Evolutionary conservation across 1,140 invertebrate species (phyloP).

Genomic region (Diachasmimorpha longicaudata): DNA sequence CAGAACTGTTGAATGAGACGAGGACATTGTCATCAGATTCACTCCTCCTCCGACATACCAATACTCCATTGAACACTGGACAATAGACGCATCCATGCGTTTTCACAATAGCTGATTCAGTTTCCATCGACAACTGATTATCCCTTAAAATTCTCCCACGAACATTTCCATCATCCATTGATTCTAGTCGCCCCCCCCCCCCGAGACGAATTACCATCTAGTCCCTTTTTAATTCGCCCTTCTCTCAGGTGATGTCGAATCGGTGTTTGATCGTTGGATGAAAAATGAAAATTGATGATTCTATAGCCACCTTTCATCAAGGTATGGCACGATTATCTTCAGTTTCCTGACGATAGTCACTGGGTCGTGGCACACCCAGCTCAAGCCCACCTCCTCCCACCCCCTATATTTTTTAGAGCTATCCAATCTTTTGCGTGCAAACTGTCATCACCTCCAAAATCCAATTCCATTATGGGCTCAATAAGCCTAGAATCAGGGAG

Average conservation of each 20-base stretch:
- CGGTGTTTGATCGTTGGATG: no score
- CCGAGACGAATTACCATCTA: no score
- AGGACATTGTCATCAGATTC: slow-evolving; percentile 9
- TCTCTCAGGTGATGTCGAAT: no score
- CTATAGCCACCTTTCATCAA: no score
- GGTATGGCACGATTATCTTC: not conserved
- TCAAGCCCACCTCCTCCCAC: not conserved
- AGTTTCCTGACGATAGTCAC: not conserved
- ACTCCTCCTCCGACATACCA: not conserved
- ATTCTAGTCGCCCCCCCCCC: no score
- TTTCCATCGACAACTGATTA: not conserved
- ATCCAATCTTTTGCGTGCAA: slow-evolving; percentile 10
- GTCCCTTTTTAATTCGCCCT: no score
- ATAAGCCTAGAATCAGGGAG: not conserved
- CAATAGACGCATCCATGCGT: not conserved
- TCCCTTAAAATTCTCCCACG: not conserved
- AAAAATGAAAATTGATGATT: no score
- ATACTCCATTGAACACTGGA: not conserved
- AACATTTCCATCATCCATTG: not conserved
- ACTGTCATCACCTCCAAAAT: slow-evolving; percentile 4
- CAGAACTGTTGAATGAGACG: not conserved
- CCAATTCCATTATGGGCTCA: slow-evolving; percentile 7
- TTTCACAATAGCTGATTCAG: not conserved
- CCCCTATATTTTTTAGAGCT: not conserved
- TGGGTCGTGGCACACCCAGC: not conserved